Conservation (phyloP, 23 tunicate species). For the Botrylloides violaceus region DNA sequence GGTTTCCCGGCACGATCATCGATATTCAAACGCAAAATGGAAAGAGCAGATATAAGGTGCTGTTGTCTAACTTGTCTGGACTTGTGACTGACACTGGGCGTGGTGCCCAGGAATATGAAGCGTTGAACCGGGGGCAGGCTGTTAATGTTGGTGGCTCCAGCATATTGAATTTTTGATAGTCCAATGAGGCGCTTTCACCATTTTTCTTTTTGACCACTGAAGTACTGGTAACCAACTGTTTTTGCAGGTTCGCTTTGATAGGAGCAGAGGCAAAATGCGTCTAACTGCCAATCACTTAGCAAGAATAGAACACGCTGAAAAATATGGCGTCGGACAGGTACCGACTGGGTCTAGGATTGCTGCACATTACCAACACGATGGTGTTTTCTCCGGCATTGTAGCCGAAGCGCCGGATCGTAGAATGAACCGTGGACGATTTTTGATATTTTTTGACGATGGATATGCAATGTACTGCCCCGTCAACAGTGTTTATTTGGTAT, state of each 20-base stretch:
- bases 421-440: constrained; percentile 40
- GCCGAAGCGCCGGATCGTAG: constrained; percentile 57
- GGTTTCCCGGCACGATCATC: constrained; percentile 46
- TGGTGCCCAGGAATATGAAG: no score
- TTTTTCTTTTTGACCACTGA: background rate
- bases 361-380: constrained; percentile 56
- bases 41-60: constrained; percentile 58
- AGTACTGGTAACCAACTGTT: background rate
- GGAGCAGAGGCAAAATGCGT: constrained; percentile 22
- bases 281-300: constrained; percentile 53
- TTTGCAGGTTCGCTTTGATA: constrained; percentile 37
- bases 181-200: background rate
- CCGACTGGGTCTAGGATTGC: constrained; percentile 65
- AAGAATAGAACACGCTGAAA: constrained; percentile 21
- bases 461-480: constrained; percentile 69
- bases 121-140: no score
- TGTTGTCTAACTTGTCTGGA: no score
- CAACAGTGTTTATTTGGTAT: constrained; percentile 40
- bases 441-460: constrained; percentile 83
- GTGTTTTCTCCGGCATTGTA: constrained; percentile 64
- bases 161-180: no score
- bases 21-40: constrained; percentile 37
- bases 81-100: no score
- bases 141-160: no score
- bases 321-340: constrained; percentile 28